Percentiles rank a stretch among this genome's conserved stretches.
These are phyloP conservation scores for Cheracebus regulus DNA, from an alignment of 2,797 vertebrate genomes.

Conservation along the genomic window DNA sequence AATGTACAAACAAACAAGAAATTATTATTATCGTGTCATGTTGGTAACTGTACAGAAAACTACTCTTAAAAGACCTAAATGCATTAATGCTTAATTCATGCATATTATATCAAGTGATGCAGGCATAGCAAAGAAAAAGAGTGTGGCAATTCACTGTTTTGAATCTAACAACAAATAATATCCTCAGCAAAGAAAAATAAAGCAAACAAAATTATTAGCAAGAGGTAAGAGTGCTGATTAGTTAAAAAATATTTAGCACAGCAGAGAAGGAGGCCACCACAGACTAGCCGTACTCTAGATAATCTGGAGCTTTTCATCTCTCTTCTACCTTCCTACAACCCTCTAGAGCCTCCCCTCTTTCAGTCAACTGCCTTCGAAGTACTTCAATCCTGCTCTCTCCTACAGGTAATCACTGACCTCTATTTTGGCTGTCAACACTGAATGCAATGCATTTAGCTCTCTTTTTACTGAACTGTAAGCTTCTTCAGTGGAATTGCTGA, in stretches of 20 bases:
- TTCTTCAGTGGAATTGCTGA: slow-evolving; percentile 53
- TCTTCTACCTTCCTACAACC: not conserved
- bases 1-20: not conserved
- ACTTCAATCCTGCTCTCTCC: slow-evolving; percentile 49
- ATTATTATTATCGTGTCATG: not conserved
- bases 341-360: slow-evolving; percentile 5
- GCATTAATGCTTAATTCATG: not conserved
- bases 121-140: not conserved
- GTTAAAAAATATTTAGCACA: not conserved
- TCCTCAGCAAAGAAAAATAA: not conserved
- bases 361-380: slow-evolving; percentile 61
- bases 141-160: not conserved
- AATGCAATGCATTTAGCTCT: slow-evolving; percentile 63
- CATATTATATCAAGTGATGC: not conserved
- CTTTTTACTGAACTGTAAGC: slow-evolving; percentile 41
- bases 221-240: not conserved
- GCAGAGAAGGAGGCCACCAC: not conserved
- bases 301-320: slow-evolving; percentile 36
- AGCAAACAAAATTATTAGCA: slow-evolving; percentile 1
- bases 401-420: slow-evolving; percentile 69
- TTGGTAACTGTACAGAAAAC: not conserved
- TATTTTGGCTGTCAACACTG: slow-evolving; percentile 48
- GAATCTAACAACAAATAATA: not conserved
- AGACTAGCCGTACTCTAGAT: not conserved
- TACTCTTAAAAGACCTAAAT: not conserved